Evolutionary conservation across 2,797 vertebrate genomes (phyloP), one percentile per base, ranked within the genome.

Genomic region (Amphiprion clarkii): DNA sequence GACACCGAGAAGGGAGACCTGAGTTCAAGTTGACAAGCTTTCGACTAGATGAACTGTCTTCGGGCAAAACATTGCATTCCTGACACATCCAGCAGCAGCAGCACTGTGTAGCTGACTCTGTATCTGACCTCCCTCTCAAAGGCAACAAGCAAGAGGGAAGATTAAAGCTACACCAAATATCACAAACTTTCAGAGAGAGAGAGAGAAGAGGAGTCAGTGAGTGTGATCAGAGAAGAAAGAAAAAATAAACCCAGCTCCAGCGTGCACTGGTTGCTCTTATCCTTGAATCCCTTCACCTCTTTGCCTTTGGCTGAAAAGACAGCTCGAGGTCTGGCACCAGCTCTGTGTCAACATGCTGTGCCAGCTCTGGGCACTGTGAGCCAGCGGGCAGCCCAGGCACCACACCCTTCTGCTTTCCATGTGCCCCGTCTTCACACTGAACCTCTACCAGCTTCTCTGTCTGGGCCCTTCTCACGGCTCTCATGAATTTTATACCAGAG

Each of bases 311-410:
- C 83, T 90, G 83, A 80, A 36, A 66, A 88, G 84, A 76, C 85
- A 74, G 82, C 79, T 82, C 89, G 93, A 94, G 94, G 93, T 94
- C 90, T 94, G 93, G 93, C 92, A 59, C 79, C 75, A 39, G 82
- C 72, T 88, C 81, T 93, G 88, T 90, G 91, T 94, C 93, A 92
- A 94, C 92, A 94, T 71, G 73, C 80, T 72, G 89, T 92, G 91
- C 90, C 94, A 95, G 89, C 91, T 81, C 82, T 23, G 84, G 88
- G 86, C 77, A 78, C 88, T 48, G 80, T 5, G 83, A 84, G 87
- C 86, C 87, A 83, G 84, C 76, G 74, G 79, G 84, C 86, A 82
- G 85, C 86, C 80, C 76, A 76, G 49, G 67, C 82, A 84, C 92
- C 91, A 91, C 92, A 85, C 87, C 90, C 86, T 88, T 55, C 85